Percentiles rank a stretch among this genome's conserved stretches.
Evolutionary conservation across 2,888 invertebrate genomes (phyloP).

Genomic region (Stenotaenia linearis): DNA sequence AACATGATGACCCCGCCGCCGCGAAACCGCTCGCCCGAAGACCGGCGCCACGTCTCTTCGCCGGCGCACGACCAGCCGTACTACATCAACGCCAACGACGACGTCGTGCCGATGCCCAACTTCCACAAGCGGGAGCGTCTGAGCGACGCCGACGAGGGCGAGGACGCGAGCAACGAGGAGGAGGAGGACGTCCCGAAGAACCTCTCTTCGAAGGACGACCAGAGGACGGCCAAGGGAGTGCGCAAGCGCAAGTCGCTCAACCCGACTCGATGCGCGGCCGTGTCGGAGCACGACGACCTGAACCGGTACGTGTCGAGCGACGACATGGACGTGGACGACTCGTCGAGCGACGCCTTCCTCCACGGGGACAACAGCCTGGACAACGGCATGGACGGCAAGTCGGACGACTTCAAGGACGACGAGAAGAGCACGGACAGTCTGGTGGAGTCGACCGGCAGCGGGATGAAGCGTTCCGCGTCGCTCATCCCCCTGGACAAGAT

Average conservation of each 20-base stretch:
- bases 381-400: slow-evolving; percentile 39
- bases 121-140: slow-evolving; percentile 24
- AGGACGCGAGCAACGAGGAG: slow-evolving; percentile 40
- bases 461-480: neutral
- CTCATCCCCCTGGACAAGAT: slow-evolving; percentile 30
- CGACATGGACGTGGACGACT: slow-evolving; percentile 60
- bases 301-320: slow-evolving; percentile 50
- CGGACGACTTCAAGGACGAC: slow-evolving; percentile 41
- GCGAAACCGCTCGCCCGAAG: neutral
- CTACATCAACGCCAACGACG: slow-evolving; percentile 39
- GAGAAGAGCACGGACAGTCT: slow-evolving; percentile 39
- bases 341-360: slow-evolving; percentile 55
- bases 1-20: slow-evolving; percentile 29
- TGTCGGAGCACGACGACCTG: slow-evolving; percentile 47
- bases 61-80: slow-evolving; percentile 45
- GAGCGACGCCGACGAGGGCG: slow-evolving; percentile 40
- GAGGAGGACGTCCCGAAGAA: slow-evolving; percentile 49
- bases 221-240: slow-evolving; percentile 56
- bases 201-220: slow-evolving; percentile 59
- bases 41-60: neutral
- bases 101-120: slow-evolving; percentile 28
- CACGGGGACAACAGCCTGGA: slow-evolving; percentile 46
- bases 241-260: slow-evolving; percentile 83
- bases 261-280: slow-evolving; percentile 68
- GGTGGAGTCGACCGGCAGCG: slow-evolving; percentile 24